Base-by-base conservation (phyloP, 1,140 invertebrate genomes). In the Anastrepha ludens region DNA sequence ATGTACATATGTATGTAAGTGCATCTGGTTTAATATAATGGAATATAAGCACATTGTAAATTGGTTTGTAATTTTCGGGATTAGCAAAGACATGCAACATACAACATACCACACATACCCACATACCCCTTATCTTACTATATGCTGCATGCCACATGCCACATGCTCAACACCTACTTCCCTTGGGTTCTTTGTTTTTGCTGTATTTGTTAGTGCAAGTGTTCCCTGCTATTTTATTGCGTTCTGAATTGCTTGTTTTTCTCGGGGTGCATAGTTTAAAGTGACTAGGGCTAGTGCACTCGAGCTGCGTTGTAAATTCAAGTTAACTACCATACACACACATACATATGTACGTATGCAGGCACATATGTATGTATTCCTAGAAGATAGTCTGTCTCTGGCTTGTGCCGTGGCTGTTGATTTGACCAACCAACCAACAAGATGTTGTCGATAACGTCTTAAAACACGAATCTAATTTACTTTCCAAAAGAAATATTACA, bases 1-100 rank as follows among this genome's bases (percentile, higher is more conserved):
- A 55, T 55, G 50, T 55, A 55, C 50, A 55, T 55, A 55, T 11
- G 50, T 55, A 55, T 11, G 11, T 8, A 55, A 15, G 15, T 74
- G 67, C 67, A 74, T 11, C 47, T 74, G 39, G 39, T 74, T 74
- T 47, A 39, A 3, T 44, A 41, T 47, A 74, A 74, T 74, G 67
- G 41, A 44, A 74, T 74, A 74, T 74, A 74, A 74, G 41, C 67
- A 74, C 67, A 74, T 47, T 74, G 67, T 47, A 74, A 74, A 74
- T 74, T 74, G 67, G 67, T 74, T 74, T 74, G 41, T 74, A 74
- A 74, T 74, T 74, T 74, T 74, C 41, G 67, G 41, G 67, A 44
- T 74, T 74, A 74, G 44, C 67, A 74, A 47, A 74, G 67, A 74
- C 67, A 74, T 74, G 17, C 39, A 17, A 74, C 41, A 44, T 44